These are phyloP conservation scores for Bolborhynchus lineola DNA, from an alignment of 2,113 vertebrate species.

Conservation along the genomic window DNA sequence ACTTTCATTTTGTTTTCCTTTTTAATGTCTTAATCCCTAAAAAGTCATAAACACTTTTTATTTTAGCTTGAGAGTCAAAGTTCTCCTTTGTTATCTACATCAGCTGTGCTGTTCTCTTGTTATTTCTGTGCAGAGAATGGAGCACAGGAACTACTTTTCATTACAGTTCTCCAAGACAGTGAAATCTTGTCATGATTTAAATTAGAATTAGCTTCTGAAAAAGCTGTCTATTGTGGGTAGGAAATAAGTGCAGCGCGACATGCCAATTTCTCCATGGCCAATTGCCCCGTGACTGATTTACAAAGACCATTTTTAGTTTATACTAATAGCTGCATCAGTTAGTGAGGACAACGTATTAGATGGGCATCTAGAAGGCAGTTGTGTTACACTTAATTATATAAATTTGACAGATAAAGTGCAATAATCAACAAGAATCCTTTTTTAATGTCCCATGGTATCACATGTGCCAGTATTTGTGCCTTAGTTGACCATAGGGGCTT, in stretches of 20 bases:
- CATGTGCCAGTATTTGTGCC: neutral
- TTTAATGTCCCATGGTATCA: neutral
- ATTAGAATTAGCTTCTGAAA: neutral
- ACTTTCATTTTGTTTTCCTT: neutral
- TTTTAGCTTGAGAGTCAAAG: neutral
- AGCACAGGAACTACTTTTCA: neutral
- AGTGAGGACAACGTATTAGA: neutral
- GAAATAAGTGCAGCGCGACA: neutral
- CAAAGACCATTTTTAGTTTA: neutral
- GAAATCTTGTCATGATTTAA: neutral
- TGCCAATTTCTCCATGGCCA: neutral
- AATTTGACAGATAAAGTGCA: neutral
- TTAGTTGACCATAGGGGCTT: neutral
- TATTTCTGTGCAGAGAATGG: neutral
- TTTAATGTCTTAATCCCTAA: neutral
- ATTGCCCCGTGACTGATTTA: neutral
- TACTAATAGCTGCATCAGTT: neutral
- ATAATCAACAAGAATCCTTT: neutral
- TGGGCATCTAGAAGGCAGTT: neutral
- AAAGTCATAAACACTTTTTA: neutral
- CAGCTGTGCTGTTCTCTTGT: neutral
- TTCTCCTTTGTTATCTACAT: neutral
- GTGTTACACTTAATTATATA: neutral
- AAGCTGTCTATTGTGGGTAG: neutral
- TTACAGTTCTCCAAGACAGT: neutral